A percentile compares a stretch with the other conserved stretches of the same genome.
phyloP scores from a whole-genome alignment of 2,797 vertebrate species.

The Yasuhikotakia modesta region DNA sequence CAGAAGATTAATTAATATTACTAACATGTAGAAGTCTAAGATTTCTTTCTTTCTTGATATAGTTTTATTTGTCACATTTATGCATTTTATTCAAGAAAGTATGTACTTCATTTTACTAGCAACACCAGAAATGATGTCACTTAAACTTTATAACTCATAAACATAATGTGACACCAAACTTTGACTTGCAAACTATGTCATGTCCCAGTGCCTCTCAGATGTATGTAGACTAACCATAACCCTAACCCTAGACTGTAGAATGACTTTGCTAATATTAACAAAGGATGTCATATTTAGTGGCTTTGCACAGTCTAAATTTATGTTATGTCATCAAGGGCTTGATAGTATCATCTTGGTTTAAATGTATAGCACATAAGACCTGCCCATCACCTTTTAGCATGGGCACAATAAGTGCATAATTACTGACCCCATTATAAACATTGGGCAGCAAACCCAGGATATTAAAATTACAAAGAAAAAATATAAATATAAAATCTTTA shows the following conservation, averaged over 20 bases:
- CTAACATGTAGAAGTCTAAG: too few relatives aligned
- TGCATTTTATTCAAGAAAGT: too few relatives aligned
- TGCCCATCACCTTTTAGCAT: constrained; percentile 1
- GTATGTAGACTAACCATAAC: too few relatives aligned
- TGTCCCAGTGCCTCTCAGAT: neutral
- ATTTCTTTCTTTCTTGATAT: too few relatives aligned
- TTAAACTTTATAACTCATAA: neutral
- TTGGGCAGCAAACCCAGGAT: neutral
- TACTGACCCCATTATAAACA: neutral
- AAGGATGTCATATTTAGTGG: neutral
- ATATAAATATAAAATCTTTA: neutral
- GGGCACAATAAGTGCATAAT: neutral
- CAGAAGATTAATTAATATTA: too few relatives aligned
- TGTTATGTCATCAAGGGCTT: neutral
- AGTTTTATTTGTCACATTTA: too few relatives aligned
- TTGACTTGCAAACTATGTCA: neutral
- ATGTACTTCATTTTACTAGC: neutral
- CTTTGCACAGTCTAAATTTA: neutral
- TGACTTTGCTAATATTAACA: neutral
- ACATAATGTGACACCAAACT: neutral
- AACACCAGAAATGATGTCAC: neutral
- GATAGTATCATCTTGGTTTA: neutral
- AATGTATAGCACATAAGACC: constrained; percentile 17
- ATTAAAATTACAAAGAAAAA: neutral
- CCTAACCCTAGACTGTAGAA: neutral